Evolutionary conservation across 37 sponge, comb jelly and placozoan genomes (phyloP), one percentile per base, ranked within the genome.

Genomic region (Theonella swinhoei): DNA sequence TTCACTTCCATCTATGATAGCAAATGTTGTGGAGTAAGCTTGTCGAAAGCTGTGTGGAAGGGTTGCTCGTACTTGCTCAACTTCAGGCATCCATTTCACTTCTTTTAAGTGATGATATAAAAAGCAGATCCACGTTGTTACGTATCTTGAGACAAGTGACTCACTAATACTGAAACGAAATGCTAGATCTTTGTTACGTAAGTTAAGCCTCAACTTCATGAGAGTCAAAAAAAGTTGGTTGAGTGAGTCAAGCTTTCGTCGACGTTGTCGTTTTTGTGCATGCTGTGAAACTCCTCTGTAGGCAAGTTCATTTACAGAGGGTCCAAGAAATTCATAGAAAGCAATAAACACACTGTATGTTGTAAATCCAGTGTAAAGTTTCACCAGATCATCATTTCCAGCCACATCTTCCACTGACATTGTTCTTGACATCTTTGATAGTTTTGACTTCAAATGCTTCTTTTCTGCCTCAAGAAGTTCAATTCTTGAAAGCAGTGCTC

Each of bases 1-100:
- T 36, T 83, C 75, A 39, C 41, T 73, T 60, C 43, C 84, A 83
- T 83, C 84, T 74, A 83, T 83, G 67, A 73, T 83, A 1, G 31
- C 42, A 42, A 32, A 74, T n/a, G 84, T 83, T 1, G 41, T 74
- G 2, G 84, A 76, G 36, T 74, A 83, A 8, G 32, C 64, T 36
- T 47, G 31, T 39, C 31, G 2, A 38, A 81, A 81, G n/a, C 37
- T 58, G 2, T 29, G 0, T 42, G 82, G 72, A 30, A 70, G 0
- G 1, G 73, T 81, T 17, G 39, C 62, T 22, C 7, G 1, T 47
- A 81, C 82, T 25, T 83, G 76, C 26, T 74, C 66, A 2, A 35
- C 66, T 36, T 64, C 37, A 14, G 84, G 75, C 23, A 43, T 39
- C 75, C 75, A 75, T 14, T 81, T 5, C 5, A 81, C 29, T 38